These are phyloP conservation scores for Borostomias antarcticus DNA, from an alignment of 2,797 vertebrate genomes.

Conservation along the genomic window DNA sequence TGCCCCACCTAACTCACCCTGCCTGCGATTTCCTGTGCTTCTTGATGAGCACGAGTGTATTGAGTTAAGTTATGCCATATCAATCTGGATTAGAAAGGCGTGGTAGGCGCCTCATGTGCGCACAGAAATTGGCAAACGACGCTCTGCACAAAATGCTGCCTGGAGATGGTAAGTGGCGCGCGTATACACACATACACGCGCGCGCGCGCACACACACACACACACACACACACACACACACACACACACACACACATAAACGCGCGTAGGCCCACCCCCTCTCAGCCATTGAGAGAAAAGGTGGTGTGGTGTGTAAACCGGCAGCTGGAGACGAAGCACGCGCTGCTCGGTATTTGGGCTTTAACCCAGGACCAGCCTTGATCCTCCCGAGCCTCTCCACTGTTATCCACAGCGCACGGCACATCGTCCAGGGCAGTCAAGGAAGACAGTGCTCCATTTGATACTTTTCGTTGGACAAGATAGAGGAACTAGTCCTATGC, in stretches of 20 bases:
- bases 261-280: constrained; percentile 39
- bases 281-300: constrained; percentile 41
- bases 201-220: constrained; percentile 3
- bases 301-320: constrained; percentile 41
- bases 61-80: too few species aligned
- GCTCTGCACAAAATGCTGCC: background rate
- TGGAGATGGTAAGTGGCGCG: background rate
- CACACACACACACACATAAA: background rate
- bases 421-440: background rate
- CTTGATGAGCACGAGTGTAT: too few species aligned
- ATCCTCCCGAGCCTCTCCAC: background rate
- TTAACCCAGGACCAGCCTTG: background rate
- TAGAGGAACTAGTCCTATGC: too few species aligned
- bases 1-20: too few species aligned
- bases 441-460: background rate
- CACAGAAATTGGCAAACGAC: background rate
- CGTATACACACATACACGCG: background rate
- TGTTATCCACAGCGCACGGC: background rate
- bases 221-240: constrained; percentile 13
- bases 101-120: background rate
- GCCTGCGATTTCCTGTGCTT: too few species aligned
- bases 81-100: background rate
- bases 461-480: background rate
- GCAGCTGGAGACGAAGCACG: background rate
- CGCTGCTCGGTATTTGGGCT: constrained; percentile 2